phyloP scores from a whole-genome alignment of 1,140 invertebrate genomes.

The Rhynchophorus ferrugineus region DNA sequence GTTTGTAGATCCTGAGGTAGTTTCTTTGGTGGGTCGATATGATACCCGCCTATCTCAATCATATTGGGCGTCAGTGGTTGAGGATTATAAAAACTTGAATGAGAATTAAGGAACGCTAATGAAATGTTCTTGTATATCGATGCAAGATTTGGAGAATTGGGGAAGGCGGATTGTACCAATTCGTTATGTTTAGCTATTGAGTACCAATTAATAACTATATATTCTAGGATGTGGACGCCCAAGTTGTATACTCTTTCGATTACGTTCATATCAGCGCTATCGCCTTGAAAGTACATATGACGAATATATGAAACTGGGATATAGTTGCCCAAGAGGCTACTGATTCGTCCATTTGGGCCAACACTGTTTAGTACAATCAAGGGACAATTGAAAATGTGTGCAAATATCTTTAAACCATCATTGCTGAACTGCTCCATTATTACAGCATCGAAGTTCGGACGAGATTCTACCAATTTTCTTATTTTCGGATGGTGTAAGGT shows the following conservation, averaged over 20 bases:
- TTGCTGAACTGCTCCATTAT: slow-evolving; percentile 29
- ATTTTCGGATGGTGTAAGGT: slow-evolving; percentile 11
- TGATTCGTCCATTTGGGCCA: slow-evolving; percentile 21
- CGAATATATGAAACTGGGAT: slow-evolving; percentile 37
- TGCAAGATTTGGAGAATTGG: slow-evolving; percentile 42
- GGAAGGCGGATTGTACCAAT: slow-evolving; percentile 35
- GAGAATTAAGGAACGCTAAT: slow-evolving; percentile 36
- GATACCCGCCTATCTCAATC: slow-evolving; percentile 29
- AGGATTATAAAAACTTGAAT: slow-evolving; percentile 29
- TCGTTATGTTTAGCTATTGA: slow-evolving; percentile 23
- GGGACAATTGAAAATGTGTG: slow-evolving; percentile 20
- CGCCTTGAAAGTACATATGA: no score
- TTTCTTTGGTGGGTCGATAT: slow-evolving; percentile 26
- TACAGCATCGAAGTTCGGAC: slow-evolving; percentile 27
- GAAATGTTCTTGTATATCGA: slow-evolving; percentile 45
- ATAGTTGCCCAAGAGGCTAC: slow-evolving; percentile 36
- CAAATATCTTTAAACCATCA: slow-evolving; percentile 18
- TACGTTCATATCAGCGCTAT: no score
- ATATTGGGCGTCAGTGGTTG: slow-evolving; percentile 28
- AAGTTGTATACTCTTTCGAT: slow-evolving; percentile 42
- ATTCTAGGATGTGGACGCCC: slow-evolving; percentile 23
- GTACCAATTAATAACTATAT: slow-evolving; percentile 31
- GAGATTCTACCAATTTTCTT: slow-evolving; percentile 19
- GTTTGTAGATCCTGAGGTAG: slow-evolving; percentile 47
- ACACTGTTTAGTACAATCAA: slow-evolving; percentile 35